These are phyloP conservation scores for Corythornis vintsioides DNA, from an alignment of 2,113 vertebrate genomes.

Conservation along the genomic window DNA sequence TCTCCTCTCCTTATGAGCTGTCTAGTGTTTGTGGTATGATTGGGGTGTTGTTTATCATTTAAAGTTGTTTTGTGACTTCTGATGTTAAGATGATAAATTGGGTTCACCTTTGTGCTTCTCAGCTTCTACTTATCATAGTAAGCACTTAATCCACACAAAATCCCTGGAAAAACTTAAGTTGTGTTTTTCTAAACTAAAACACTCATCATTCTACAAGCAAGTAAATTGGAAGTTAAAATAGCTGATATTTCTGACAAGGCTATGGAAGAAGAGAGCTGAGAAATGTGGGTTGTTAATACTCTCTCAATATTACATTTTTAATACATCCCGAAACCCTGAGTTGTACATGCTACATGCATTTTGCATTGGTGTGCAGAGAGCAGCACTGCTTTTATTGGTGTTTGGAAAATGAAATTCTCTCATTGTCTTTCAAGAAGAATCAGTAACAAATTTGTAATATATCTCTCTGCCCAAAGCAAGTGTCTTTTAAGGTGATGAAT, in stretches of 20 bases:
- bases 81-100: neutral
- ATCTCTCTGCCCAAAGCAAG: constrained; percentile 51
- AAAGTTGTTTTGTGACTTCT: neutral
- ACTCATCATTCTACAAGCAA: neutral
- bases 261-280: neutral
- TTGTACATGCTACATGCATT: neutral
- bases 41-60: neutral
- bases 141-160: neutral
- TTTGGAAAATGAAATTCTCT: constrained; percentile 16
- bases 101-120: neutral
- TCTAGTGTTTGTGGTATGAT: neutral
- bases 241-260: neutral
- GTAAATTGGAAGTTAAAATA: neutral
- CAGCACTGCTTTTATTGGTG: neutral
- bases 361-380: neutral
- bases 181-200: neutral
- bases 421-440: constrained; percentile 5
- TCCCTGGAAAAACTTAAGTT: neutral
- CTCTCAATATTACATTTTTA: neutral
- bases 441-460: constrained; percentile 30
- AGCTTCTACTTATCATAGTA: neutral
- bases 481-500: constrained; percentile 67
- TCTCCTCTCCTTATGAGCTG: accelerated
- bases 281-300: neutral
- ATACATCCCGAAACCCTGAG: neutral